Evolutionary conservation across 2,113 vertebrate genomes (phyloP).

Genomic region (Marmota monax): DNA sequence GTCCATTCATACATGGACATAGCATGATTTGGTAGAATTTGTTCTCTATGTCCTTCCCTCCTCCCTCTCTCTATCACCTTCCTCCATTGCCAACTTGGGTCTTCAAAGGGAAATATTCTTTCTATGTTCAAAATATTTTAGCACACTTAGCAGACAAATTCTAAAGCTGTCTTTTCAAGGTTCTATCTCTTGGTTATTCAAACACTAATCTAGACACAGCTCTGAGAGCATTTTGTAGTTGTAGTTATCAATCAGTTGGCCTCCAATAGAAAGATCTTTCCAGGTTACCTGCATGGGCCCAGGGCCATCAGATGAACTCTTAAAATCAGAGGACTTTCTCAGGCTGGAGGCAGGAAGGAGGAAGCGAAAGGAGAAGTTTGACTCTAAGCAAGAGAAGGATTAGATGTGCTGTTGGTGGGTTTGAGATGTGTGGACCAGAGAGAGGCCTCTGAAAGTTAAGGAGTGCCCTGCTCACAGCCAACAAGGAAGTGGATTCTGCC

Average conservation of each 20-base stretch:
- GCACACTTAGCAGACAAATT: not conserved
- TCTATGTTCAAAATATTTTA: not conserved
- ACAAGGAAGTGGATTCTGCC: too few relatives aligned
- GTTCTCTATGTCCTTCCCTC: too few relatives aligned
- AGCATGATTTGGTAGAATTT: too few relatives aligned
- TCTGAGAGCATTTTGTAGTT: not conserved
- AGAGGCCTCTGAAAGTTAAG: not conserved
- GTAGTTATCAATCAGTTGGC: not conserved
- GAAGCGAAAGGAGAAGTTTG: not conserved
- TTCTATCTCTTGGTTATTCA: not conserved
- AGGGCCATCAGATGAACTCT: not conserved
- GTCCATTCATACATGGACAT: too few relatives aligned
- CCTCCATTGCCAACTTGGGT: not conserved
- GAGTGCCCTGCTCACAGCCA: not conserved
- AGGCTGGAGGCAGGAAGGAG: not conserved
- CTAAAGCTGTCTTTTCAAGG: not conserved
- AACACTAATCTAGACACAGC: not conserved
- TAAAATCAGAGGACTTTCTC: not conserved
- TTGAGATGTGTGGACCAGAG: not conserved
- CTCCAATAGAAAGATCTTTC: not conserved
- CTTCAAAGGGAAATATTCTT: not conserved
- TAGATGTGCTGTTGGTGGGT: not conserved
- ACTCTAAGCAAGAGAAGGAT: not conserved
- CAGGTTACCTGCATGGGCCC: not conserved
- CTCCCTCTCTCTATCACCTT: too few relatives aligned